Evolutionary conservation across 2,888 invertebrate genomes (phyloP), one percentile per base, ranked within the genome.

Genomic region (Eutolmus rufibarbis): DNA sequence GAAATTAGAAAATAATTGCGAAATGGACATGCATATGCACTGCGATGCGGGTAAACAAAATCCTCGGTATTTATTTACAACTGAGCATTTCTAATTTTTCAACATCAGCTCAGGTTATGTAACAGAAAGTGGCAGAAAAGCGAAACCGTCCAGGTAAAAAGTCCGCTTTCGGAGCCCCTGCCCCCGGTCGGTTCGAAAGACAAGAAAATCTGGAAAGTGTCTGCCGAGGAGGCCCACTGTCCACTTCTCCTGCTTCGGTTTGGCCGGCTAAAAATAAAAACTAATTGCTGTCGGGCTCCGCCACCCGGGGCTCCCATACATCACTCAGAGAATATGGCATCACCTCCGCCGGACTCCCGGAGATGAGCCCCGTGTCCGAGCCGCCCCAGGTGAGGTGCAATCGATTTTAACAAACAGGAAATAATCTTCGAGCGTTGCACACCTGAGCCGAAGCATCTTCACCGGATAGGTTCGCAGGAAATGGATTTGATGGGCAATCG

Each of bases 81-180:
- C 34, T 76, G 76, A 76, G 28, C 76, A 37, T 76, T 76, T 76
- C 76, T 76, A 76, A 76, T 76, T 76, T 34, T 76, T 76, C 76
- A 76, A 28, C 66, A 66, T 66, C 37, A 34, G 23, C 19, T 8
- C 37, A 14, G 23, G 37, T 76, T 76, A 76, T 76, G n/a, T 76
- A 76, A 76, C 66, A 66, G 66, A 66, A 66, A 66, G 51, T 51
- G 28, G 66, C 66, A 66, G 66, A 66, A 66, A 66, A 66, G 66
- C 66, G 66, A 66, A 66, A 66, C 66, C 66, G 66, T 66, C 2
- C 66, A 66, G 66, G 66, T 66, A 66, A 66, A 66, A 37, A 14
- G 37, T 76, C 37, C 76, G 37, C 76, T 76, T 76, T 76, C 76
- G 76, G 57, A 16, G 57, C 23, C 57, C 19, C 23, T 23, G 23